Evolutionary conservation across 2,888 invertebrate species (phyloP).

Genomic region (Xanthorhoe designata): DNA sequence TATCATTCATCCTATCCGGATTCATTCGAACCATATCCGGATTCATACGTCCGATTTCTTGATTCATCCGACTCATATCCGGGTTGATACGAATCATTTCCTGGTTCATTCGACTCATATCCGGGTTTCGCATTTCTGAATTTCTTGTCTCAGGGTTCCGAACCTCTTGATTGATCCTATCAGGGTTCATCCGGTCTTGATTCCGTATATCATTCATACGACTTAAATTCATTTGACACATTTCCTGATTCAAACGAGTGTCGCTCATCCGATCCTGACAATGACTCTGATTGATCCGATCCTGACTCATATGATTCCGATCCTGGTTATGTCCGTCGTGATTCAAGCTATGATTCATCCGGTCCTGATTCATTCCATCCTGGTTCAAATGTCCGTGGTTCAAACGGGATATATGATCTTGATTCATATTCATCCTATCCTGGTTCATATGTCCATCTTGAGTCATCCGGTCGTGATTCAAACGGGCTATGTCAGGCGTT

Average conservation of each 20-base stretch:
- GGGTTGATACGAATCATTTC: slow-evolving; percentile 48
- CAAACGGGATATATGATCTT: no score
- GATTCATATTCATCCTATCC: slow-evolving; percentile 11
- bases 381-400: no score
- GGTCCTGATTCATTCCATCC: slow-evolving; percentile 6
- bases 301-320: slow-evolving; percentile 9
- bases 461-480: slow-evolving; percentile 17
- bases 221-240: slow-evolving; percentile 25
- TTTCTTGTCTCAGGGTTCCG: slow-evolving; percentile 48
- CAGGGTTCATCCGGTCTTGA: slow-evolving; percentile 47
- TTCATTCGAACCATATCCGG: slow-evolving; percentile 55
- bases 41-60: slow-evolving; percentile 47
- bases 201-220: slow-evolving; percentile 30
- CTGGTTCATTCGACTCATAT: slow-evolving; percentile 39
- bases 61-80: slow-evolving; percentile 53
- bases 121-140: slow-evolving; percentile 31
- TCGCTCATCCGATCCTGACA: slow-evolving; percentile 39
- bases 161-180: slow-evolving; percentile 37
- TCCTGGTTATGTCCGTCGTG: slow-evolving; percentile 1
- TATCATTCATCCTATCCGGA: slow-evolving; percentile 42
- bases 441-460: slow-evolving; percentile 14
- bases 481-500: not conserved
- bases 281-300: slow-evolving; percentile 4
- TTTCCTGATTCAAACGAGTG: slow-evolving; percentile 49
- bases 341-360: not conserved